Conservation (phyloP, 2,113 vertebrate genomes). For the Poeciliopsis prolifica region DNA sequence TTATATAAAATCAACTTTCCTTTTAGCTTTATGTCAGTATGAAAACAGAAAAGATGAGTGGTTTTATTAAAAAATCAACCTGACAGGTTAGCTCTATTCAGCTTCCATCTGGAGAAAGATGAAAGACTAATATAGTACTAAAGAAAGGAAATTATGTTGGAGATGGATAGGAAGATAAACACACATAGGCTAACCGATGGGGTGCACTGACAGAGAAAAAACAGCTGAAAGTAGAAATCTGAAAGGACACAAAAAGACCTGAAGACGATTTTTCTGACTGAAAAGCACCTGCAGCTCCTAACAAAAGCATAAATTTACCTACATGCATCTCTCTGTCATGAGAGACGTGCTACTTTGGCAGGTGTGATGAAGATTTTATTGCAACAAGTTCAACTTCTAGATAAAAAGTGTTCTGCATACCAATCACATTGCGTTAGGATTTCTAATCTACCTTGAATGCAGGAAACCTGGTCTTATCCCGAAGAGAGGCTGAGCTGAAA, state of each 20-base stretch:
- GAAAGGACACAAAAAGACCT: background rate
- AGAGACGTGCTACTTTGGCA: too few species aligned
- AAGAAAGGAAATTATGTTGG: constrained; percentile 8
- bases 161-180: background rate
- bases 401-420: too few species aligned
- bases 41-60: background rate
- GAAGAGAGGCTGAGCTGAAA: too few species aligned
- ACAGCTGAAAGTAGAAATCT: background rate
- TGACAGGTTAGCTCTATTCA: background rate
- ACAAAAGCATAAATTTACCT: too few species aligned
- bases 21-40: background rate
- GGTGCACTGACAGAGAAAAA: background rate
- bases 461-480: too few species aligned
- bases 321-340: too few species aligned
- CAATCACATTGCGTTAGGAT: too few species aligned
- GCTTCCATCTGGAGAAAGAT: constrained; percentile 7
- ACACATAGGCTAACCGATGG: background rate
- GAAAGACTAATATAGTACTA: constrained; percentile 12
- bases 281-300: too few species aligned
- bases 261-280: background rate
- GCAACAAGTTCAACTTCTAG: too few species aligned
- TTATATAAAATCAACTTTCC: too few species aligned
- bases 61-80: constrained; percentile 29
- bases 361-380: too few species aligned
- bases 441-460: too few species aligned